These are phyloP conservation scores for Xiphias gladius DNA, from an alignment of 2,113 vertebrate genomes.

Conservation along the genomic window DNA sequence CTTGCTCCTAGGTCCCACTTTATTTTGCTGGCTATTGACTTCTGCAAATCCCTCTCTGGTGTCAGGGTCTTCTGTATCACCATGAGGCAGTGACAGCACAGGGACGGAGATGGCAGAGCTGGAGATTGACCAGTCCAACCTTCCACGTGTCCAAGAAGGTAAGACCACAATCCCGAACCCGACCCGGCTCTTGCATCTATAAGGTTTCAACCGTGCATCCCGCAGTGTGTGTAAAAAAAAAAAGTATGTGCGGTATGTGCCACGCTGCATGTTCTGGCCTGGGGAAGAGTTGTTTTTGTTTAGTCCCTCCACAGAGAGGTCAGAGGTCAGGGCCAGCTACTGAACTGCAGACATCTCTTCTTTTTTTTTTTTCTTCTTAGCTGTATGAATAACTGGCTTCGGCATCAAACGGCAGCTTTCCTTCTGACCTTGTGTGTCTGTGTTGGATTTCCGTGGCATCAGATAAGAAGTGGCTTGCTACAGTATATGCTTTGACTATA, in stretches of 20 bases:
- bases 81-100: slow-evolving; percentile 71
- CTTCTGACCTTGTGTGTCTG: slow-evolving; percentile 4
- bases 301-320: neutral
- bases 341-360: slow-evolving; percentile 34
- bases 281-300: slow-evolving; percentile 29
- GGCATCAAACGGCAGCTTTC: neutral
- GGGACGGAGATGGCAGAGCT: slow-evolving; percentile 82
- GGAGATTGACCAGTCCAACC: slow-evolving; percentile 84
- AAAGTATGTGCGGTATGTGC: neutral
- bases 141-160: slow-evolving; percentile 87
- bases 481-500: slow-evolving; percentile 18
- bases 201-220: neutral
- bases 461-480: slow-evolving; percentile 16
- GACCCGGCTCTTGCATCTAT: neutral
- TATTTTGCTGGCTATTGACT: neutral
- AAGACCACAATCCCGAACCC: slow-evolving; percentile 3
- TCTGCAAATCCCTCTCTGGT: neutral
- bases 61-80: slow-evolving; percentile 39
- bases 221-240: neutral
- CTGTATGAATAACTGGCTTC: neutral
- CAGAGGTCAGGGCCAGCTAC: slow-evolving; percentile 47
- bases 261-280: neutral
- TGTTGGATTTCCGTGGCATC: slow-evolving; percentile 3
- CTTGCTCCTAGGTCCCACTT: neutral
- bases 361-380: neutral